Conservation (phyloP, 2,113 vertebrate species). For the Sylvia atricapilla region DNA sequence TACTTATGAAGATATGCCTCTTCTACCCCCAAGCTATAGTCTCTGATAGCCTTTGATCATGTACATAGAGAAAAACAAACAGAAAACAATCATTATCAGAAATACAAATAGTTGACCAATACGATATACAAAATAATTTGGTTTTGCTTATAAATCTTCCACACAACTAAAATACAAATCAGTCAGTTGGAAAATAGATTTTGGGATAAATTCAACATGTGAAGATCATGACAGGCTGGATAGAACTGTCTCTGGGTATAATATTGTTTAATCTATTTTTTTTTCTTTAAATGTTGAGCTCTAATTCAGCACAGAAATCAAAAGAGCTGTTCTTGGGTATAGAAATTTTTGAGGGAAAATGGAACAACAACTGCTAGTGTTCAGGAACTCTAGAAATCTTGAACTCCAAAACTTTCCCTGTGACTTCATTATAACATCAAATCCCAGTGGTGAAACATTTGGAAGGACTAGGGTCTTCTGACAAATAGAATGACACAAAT, state of each 20-base stretch:
- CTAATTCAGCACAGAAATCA: background rate
- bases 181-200: background rate
- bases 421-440: background rate
- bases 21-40: background rate
- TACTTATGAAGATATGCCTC: background rate
- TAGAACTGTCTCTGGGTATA: background rate
- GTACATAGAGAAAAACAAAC: background rate
- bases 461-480: background rate
- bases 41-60: background rate
- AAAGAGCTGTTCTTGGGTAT: background rate
- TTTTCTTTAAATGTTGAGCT: background rate
- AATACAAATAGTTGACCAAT: background rate
- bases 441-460: background rate
- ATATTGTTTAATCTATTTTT: background rate
- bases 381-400: background rate
- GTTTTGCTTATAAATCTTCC: background rate
- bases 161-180: background rate
- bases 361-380: background rate
- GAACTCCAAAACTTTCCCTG: background rate
- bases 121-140: background rate
- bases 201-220: background rate
- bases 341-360: background rate
- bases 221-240: background rate
- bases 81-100: background rate
- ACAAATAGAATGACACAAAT: background rate